Conservation (phyloP, 1,140 invertebrate genomes). For the Brachionus plicatilis region DNA sequence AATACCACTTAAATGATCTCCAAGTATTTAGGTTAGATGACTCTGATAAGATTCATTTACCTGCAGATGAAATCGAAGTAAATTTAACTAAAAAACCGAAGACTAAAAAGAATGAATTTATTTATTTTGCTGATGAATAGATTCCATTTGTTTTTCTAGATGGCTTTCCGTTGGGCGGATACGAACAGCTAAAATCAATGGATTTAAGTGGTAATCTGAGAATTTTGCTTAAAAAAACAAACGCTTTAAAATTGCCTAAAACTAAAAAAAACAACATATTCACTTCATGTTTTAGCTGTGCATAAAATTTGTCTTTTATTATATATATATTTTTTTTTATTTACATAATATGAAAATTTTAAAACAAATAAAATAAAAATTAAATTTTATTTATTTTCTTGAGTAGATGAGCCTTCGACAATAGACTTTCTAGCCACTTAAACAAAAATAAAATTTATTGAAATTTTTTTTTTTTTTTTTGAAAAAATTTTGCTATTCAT, state of each 20-base stretch:
- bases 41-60: not conserved
- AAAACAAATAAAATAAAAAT: conserved; percentile 25
- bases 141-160: not conserved
- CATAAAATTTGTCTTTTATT: not conserved
- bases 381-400: conserved; percentile 20
- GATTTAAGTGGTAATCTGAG: conserved; percentile 14
- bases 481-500: not conserved
- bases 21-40: not conserved
- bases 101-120: not conserved
- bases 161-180: not conserved
- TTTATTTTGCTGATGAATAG: not conserved
- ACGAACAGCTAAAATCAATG: not conserved
- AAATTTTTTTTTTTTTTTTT: not conserved
- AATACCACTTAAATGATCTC: not conserved
- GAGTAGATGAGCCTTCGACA: not conserved
- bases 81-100: not conserved
- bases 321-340: not conserved
- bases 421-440: not conserved
- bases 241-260: not conserved
- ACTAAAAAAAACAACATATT: not conserved
- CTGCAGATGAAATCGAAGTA: not conserved
- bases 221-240: not conserved
- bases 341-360: not conserved
- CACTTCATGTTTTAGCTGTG: not conserved
- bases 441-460: not conserved